Conservation (phyloP, 2,888 invertebrate genomes). For the Apotomis betuletana region DNA sequence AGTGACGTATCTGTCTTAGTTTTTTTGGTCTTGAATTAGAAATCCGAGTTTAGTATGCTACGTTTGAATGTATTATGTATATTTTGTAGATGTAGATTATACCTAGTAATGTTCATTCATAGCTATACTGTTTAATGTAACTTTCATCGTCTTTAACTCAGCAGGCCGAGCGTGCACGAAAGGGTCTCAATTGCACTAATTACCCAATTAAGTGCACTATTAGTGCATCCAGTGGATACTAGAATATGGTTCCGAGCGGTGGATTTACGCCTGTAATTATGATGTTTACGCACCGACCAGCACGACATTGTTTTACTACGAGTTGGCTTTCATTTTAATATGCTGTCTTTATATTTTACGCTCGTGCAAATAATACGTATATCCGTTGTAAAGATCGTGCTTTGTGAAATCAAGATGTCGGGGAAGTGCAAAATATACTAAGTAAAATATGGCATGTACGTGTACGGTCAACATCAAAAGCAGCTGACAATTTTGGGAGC, state of each 20-base stretch:
- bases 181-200: slow-evolving; percentile 59
- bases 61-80: too few species aligned
- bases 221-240: slow-evolving; percentile 61
- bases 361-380: background rate
- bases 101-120: background rate
- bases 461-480: too few species aligned
- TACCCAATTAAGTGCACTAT: slow-evolving; percentile 58
- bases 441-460: too few species aligned
- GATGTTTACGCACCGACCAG: slow-evolving; percentile 14
- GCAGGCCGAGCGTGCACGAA: slow-evolving; percentile 44
- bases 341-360: background rate
- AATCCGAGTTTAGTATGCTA: too few species aligned
- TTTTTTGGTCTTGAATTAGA: too few species aligned
- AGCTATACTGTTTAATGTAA: background rate
- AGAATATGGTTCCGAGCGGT: slow-evolving; percentile 54
- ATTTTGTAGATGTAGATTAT: too few species aligned
- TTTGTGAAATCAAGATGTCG: too few species aligned
- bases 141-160: slow-evolving; percentile 26
- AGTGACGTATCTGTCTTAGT: too few species aligned
- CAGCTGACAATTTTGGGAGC: too few species aligned
- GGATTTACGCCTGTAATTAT: slow-evolving; percentile 53
- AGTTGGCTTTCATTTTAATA: slow-evolving; percentile 32
- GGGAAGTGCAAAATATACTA: too few species aligned
- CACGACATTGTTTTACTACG: slow-evolving; percentile 30
- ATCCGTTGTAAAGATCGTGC: too few species aligned